These are phyloP conservation scores for Octopus sinensis DNA, from an alignment of 1,140 invertebrate species.

Conservation along the genomic window DNA sequence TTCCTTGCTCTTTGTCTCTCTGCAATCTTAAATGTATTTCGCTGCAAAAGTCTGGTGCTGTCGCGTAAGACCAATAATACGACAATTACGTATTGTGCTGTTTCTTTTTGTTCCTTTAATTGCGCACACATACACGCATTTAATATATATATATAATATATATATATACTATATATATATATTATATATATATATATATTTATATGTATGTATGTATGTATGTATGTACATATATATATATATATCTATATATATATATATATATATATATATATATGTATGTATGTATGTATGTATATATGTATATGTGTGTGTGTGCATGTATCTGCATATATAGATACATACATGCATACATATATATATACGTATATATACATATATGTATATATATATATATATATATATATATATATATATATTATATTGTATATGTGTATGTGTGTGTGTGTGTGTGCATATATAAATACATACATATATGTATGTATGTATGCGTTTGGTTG, in stretches of 20 bases:
- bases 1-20: too few relatives aligned
- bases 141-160: too few relatives aligned
- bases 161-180: too few relatives aligned
- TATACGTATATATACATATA: background rate
- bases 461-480: background rate
- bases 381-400: background rate
- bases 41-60: too few relatives aligned
- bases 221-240: background rate
- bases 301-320: conserved; percentile 10
- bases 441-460: background rate
- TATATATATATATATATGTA: background rate
- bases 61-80: too few relatives aligned
- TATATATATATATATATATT: background rate
- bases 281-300: background rate
- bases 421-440: background rate
- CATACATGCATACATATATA: background rate
- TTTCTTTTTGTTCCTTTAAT: too few relatives aligned
- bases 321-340: background rate
- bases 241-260: background rate
- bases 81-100: too few relatives aligned
- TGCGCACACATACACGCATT: too few relatives aligned
- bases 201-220: background rate
- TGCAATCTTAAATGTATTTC: too few relatives aligned
- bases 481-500: background rate
- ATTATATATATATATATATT: too few relatives aligned